Percentiles rank a stretch among this genome's conserved stretches.
Evolutionary conservation across 2,888 invertebrate species (phyloP).

Genomic region (Melieria omissa): DNA sequence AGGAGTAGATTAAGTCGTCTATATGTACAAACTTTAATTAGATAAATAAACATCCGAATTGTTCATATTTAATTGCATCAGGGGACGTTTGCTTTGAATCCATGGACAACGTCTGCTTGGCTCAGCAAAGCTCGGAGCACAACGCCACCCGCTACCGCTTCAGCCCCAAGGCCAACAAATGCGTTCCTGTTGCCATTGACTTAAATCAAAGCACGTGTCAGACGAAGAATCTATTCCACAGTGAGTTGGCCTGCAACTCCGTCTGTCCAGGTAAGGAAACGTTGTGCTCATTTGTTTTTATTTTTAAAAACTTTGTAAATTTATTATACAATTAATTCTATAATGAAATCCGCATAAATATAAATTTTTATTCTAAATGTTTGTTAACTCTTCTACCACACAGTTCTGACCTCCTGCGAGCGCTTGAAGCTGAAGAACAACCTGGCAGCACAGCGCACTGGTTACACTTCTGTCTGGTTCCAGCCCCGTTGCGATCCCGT

Average conservation of each 20-base stretch:
- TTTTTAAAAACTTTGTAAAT: neutral
- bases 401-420: constrained; percentile 84
- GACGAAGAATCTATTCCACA: constrained; percentile 87
- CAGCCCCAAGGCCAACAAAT: constrained; percentile 81
- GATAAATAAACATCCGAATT: neutral
- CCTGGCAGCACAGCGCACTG: constrained; percentile 75
- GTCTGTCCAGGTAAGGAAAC: constrained; percentile 78
- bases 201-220: constrained; percentile 78
- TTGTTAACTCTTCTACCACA: constrained; percentile 20
- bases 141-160: constrained; percentile 76
- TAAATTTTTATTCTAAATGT: constrained; percentile 26
- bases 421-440: constrained; percentile 82
- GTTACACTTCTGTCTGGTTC: constrained; percentile 69
- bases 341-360: neutral
- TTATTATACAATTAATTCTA: neutral
- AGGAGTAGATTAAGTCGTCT: neutral
- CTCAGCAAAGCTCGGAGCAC: constrained; percentile 58
- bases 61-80: constrained; percentile 49
- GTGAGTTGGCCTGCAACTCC: constrained; percentile 79
- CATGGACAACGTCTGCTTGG: constrained; percentile 72
- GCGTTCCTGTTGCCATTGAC: constrained; percentile 72
- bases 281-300: neutral
- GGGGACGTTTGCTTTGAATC: constrained; percentile 85
- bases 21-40: constrained; percentile 10
- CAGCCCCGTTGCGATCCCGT: constrained; percentile 79